Conservation (phyloP, 2,113 vertebrate genomes). For the Bubo blakistoni region DNA sequence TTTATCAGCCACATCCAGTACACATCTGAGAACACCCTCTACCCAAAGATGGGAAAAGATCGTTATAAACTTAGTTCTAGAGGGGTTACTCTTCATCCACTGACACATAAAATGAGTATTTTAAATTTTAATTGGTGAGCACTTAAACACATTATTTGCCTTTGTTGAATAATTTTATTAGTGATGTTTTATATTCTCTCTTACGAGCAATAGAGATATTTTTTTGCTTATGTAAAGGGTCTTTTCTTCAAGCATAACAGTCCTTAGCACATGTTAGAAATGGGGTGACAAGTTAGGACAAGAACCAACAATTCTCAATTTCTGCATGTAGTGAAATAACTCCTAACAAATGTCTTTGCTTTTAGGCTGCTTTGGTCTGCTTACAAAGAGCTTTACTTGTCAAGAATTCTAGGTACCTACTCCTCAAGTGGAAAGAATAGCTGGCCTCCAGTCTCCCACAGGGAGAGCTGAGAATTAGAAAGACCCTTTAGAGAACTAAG, state of each 20-base stretch:
- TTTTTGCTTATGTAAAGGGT: background rate
- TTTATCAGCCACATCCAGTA: background rate
- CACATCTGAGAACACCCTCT: background rate
- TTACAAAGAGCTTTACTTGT: slow-evolving; percentile 20
- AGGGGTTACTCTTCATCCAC: background rate
- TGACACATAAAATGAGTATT: background rate
- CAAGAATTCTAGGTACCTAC: slow-evolving; percentile 8
- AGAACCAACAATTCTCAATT: background rate
- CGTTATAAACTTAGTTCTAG: background rate
- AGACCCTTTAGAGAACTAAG: slow-evolving; percentile 26
- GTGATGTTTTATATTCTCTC: background rate
- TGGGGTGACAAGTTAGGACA: background rate
- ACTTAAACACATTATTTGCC: background rate
- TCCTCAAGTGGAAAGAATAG: slow-evolving; percentile 10
- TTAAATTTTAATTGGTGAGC: background rate
- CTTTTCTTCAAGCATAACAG: background rate
- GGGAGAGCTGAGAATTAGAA: slow-evolving; percentile 15
- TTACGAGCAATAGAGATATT: background rate
- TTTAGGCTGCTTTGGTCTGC: slow-evolving; percentile 18
- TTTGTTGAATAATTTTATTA: background rate
- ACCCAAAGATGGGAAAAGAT: background rate
- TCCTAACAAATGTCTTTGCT: background rate
- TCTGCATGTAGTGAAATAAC: background rate
- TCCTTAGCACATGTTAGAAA: background rate
- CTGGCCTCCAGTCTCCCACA: slow-evolving; percentile 1